Base-by-base conservation (phyloP, 64 coral and sea anemone species). In the Catalaphyllia jardinei region DNA sequence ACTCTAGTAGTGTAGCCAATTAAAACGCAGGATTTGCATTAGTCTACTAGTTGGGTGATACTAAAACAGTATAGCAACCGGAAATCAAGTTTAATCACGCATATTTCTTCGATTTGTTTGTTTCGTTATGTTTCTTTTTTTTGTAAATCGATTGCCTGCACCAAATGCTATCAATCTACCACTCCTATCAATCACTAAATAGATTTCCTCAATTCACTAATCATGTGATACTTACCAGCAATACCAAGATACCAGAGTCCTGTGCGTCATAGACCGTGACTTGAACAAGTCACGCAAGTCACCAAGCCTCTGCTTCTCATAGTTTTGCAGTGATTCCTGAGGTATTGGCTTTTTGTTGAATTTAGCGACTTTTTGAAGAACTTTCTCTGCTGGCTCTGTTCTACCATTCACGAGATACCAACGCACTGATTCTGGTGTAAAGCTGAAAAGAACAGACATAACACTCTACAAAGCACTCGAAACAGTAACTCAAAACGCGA, bases 281-380 rank as follows among this genome's bases (percentile, higher is more conserved):
- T 75, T 88, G 65, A 96, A 96, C 33, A 96, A 62, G 62, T 96
- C 94, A 52, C 91, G 57, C 38, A 96, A 82, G 79, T 96, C 87
- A 16, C 94, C 94, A 31, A 79, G 87, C 25, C 79, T 63, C 33
- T 85, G 81, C 29, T 71, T 85, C 16, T 85, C 81, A n/a, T 18
- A 85, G 2, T 52, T 29, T 13, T 71, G 33, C 0, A 85, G 81
- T 3, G 33, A 31, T 24, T 93, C 67, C 10, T 81, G 31, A 0
- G 92, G 92, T 24, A 89, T 77, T 57, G 73, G 71, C 49, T 89
- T 93, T 38, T 85, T 85, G 86, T 93, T 93, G 12, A 74, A 79
- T 27, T 75, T 75, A 0, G 92, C 92, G 8, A 93, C 87, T 33
- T 93, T 93, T 35, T 52, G 74, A 13, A 93, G 87, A 46, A 89